Percentiles rank a stretch among this genome's conserved stretches.
phyloP scores from a whole-genome alignment of 2,888 invertebrate species.

The Punctoribates punctum region DNA sequence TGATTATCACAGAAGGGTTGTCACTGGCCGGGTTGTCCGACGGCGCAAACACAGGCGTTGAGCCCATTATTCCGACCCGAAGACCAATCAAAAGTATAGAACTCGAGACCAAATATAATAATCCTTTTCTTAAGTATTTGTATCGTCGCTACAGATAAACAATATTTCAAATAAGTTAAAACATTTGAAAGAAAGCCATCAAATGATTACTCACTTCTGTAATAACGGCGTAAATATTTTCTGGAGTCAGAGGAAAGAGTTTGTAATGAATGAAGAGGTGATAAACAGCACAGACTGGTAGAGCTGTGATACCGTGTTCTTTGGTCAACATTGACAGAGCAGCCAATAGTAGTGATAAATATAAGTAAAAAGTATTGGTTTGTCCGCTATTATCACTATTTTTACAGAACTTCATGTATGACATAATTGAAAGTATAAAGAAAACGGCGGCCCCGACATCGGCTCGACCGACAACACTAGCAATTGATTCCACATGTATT shows the following conservation, averaged over 20 bases:
- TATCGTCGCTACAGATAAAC: conserved; percentile 48
- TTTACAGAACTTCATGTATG: conserved; percentile 69
- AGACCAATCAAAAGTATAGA: conserved; percentile 68
- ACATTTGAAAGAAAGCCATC: neutral
- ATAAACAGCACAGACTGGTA: conserved; percentile 83
- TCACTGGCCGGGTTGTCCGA: conserved; percentile 96
- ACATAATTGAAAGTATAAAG: conserved; percentile 79
- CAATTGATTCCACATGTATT: conserved; percentile 93
- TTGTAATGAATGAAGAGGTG: conserved; percentile 66
- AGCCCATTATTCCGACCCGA: conserved; percentile 69
- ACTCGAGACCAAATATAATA: conserved; percentile 61
- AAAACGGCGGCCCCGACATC: conserved; percentile 88
- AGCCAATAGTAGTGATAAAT: conserved; percentile 64
- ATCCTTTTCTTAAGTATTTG: conserved; percentile 52
- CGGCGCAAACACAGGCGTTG: conserved; percentile 75
- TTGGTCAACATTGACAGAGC: conserved; percentile 84
- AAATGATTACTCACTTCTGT: conserved; percentile 41
- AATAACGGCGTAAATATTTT: conserved; percentile 28
- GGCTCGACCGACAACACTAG: conserved; percentile 90
- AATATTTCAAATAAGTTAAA: conserved; percentile 1
- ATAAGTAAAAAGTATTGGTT: conserved; percentile 57
- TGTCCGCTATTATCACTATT: conserved; percentile 41
- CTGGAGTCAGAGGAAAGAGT: conserved; percentile 46
- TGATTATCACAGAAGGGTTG: conserved; percentile 70
- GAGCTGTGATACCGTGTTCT: conserved; percentile 88